phyloP scores from a whole-genome alignment of 2,888 invertebrate genomes.

The Cistogaster globosa region DNA sequence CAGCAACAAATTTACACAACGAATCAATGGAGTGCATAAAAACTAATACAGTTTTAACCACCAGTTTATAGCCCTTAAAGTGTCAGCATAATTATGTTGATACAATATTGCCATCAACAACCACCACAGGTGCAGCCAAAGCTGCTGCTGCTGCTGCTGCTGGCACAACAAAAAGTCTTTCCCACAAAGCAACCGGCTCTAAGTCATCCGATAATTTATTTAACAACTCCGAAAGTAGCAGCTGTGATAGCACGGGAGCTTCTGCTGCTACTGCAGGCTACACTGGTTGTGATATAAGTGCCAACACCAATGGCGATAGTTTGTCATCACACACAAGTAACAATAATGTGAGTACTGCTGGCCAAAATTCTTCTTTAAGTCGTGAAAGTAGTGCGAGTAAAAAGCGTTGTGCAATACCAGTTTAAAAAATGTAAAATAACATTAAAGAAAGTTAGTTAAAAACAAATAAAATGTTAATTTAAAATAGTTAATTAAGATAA shows the following conservation, averaged over 20 bases:
- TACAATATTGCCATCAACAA: slow-evolving; percentile 25
- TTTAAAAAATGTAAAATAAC: slow-evolving; percentile 71
- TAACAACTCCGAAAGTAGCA: slow-evolving; percentile 40
- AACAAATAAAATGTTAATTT: not conserved
- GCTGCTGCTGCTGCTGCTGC: no score
- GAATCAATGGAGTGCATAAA: slow-evolving; percentile 58
- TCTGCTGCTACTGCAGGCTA: slow-evolving; percentile 17
- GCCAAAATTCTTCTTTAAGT: slow-evolving; percentile 53
- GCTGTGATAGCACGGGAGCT: slow-evolving; percentile 46
- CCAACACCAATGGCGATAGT: slow-evolving; percentile 5
- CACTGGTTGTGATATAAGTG: slow-evolving; percentile 49
- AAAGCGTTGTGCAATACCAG: slow-evolving; percentile 81
- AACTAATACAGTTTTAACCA: slow-evolving; percentile 69
- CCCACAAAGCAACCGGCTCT: slow-evolving; percentile 32
- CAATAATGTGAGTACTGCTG: slow-evolving; percentile 56
- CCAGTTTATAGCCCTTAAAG: slow-evolving; percentile 80
- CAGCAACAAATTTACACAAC: slow-evolving; percentile 67
- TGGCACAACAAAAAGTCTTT: slow-evolving; percentile 13
- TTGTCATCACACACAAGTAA: slow-evolving; percentile 57
- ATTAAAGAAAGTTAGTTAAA: not conserved
- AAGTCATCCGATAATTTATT: slow-evolving; percentile 62
- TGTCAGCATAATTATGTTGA: slow-evolving; percentile 47
- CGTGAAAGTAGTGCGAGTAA: slow-evolving; percentile 73
- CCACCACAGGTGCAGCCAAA: slow-evolving; percentile 1
- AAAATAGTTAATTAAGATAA: not conserved